These are phyloP conservation scores for Mastomys natalensis DNA, from an alignment of 2,113 vertebrate species.

Conservation along the genomic window DNA sequence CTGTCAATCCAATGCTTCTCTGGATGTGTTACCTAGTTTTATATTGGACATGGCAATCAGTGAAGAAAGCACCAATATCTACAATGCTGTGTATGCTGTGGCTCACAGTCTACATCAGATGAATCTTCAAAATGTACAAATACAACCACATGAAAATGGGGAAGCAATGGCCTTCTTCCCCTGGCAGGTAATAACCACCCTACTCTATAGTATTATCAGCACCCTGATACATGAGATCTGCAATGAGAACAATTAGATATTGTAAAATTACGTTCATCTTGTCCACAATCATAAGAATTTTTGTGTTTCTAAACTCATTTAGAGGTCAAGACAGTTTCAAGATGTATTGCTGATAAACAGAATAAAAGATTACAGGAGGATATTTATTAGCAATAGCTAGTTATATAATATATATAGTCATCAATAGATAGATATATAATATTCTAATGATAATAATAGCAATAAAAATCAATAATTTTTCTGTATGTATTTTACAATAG, in stretches of 20 bases:
- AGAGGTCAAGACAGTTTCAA: neutral
- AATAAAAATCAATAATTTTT: neutral
- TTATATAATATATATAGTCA: neutral
- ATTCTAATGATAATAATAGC: neutral
- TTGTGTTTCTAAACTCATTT: neutral
- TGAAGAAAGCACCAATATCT: neutral
- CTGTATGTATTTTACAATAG: neutral
- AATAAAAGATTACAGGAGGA: neutral
- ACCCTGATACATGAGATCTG: accelerated
- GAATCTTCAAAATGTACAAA: neutral
- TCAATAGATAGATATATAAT: neutral
- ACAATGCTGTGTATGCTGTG: neutral
- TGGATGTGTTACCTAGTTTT: neutral
- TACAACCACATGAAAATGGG: neutral
- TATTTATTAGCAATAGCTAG: neutral
- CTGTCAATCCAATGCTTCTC: neutral
- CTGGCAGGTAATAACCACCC: neutral
- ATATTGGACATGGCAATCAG: neutral
- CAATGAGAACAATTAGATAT: accelerated
- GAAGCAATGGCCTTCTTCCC: neutral
- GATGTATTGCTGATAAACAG: neutral
- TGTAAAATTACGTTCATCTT: no score
- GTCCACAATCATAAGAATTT: no score
- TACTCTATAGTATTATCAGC: neutral
- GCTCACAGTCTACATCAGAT: neutral